These are phyloP conservation scores for Axis porcinus DNA, from an alignment of 2,113 vertebrate species.

Conservation along the genomic window DNA sequence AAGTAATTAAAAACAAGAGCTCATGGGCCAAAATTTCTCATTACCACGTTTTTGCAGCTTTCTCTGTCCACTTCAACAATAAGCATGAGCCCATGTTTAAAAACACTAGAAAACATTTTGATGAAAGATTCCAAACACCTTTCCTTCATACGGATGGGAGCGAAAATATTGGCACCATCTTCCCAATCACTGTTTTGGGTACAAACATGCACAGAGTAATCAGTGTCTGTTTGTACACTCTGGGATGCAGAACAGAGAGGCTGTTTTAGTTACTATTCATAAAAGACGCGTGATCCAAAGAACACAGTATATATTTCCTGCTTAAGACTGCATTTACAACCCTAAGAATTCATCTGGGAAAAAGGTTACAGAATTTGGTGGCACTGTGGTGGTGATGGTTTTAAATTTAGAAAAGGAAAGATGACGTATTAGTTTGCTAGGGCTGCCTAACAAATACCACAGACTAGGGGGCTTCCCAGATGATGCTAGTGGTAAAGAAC, in stretches of 20 bases:
- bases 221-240: not conserved
- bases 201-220: too few species aligned
- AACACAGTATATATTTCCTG: not conserved
- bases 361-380: not conserved
- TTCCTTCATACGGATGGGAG: not conserved
- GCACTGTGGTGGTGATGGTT: not conserved
- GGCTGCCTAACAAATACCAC: not conserved
- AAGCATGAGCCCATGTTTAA: not conserved
- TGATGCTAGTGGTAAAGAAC: not conserved
- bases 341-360: not conserved
- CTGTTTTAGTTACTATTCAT: not conserved
- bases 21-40: not conserved
- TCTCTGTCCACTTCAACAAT: not conserved
- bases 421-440: not conserved
- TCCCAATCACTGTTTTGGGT: not conserved
- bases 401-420: not conserved
- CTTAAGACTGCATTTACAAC: not conserved
- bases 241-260: not conserved
- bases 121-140: not conserved
- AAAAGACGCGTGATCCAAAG: not conserved
- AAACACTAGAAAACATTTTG: not conserved
- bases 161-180: not conserved
- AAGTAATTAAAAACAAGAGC: not conserved
- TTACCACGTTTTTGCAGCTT: not conserved
- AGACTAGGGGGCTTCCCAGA: not conserved